Evolutionary conservation across 1,140 invertebrate genomes (phyloP).

Genomic region (Drosophila leontia): DNA sequence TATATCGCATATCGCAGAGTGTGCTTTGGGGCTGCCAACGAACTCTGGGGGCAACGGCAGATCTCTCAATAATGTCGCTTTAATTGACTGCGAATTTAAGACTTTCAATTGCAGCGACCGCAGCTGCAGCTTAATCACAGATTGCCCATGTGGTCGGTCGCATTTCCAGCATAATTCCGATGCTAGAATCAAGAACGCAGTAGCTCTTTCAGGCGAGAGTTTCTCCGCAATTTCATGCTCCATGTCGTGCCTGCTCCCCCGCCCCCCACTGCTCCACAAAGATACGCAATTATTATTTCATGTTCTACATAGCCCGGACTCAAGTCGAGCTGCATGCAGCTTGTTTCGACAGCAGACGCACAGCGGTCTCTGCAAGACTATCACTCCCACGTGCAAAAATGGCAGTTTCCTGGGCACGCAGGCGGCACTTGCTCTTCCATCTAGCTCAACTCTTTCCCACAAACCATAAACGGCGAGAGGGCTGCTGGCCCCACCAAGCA

Average conservation of each 20-base stretch:
- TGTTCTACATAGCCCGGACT: constrained; percentile 50
- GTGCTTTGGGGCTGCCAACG: constrained; percentile 6
- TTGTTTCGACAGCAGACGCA: constrained; percentile 10
- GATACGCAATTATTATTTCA: constrained; percentile 55
- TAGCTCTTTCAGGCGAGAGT: constrained; percentile 30
- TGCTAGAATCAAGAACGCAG: constrained; percentile 19
- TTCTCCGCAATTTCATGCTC: constrained; percentile 33
- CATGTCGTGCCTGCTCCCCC: constrained; percentile 21
- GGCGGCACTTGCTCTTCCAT: not conserved
- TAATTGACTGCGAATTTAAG: constrained; percentile 42
- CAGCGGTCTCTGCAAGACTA: not conserved
- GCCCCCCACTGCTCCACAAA: not conserved
- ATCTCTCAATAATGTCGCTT: constrained; percentile 22
- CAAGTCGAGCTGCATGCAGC: constrained; percentile 7
- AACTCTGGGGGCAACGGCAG: constrained; percentile 30
- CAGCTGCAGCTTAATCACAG: constrained; percentile 40
- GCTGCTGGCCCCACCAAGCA: not conserved
- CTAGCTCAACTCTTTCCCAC: not conserved
- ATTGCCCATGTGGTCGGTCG: constrained; percentile 29
- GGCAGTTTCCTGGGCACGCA: not conserved
- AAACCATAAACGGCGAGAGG: not conserved
- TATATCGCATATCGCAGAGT: not conserved
- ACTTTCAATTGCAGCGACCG: constrained; percentile 49
- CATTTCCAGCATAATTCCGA: constrained; percentile 53
- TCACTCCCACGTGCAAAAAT: not conserved